Percentiles rank a stretch among this genome's conserved stretches.
These are phyloP conservation scores for Drosophila novamexicana DNA, from an alignment of 1,140 invertebrate genomes.

Conservation along the genomic window DNA sequence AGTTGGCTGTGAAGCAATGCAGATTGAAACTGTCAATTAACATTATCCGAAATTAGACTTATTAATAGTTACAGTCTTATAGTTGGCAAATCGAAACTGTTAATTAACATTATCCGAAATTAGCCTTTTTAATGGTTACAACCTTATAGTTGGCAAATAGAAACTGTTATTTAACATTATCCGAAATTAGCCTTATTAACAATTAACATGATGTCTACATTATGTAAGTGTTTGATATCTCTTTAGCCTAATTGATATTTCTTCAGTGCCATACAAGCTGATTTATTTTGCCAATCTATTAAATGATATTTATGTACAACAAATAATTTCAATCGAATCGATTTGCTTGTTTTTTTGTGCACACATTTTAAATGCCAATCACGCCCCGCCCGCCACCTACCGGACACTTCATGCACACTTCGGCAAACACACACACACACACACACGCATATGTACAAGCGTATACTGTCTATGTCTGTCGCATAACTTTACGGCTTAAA, in stretches of 20 bases:
- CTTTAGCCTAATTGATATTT: too few species aligned
- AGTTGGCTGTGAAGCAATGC: constrained; percentile 63
- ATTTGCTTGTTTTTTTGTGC: constrained; percentile 33
- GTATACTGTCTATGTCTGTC: constrained; percentile 41
- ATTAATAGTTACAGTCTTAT: constrained; percentile 39
- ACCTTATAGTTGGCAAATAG: too few species aligned
- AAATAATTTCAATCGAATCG: constrained; percentile 22
- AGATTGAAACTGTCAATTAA: not conserved
- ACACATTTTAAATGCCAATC: constrained; percentile 55
- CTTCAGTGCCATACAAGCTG: not conserved
- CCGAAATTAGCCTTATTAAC: too few species aligned
- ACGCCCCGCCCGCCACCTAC: constrained; percentile 33
- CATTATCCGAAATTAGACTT: too few species aligned
- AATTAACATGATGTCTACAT: not conserved
- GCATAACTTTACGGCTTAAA: constrained; percentile 32
- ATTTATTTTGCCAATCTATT: constrained; percentile 7
- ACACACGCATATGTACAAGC: constrained; percentile 33
- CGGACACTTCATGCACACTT: not conserved
- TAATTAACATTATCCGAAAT: not conserved
- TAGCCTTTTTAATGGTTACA: too few species aligned
- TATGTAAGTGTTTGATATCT: too few species aligned
- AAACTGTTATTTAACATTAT: too few species aligned
- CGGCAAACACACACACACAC: too few species aligned
- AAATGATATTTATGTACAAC: constrained; percentile 8
- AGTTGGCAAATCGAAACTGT: constrained; percentile 60